Evolutionary conservation across 2,113 vertebrate species (phyloP).

Genomic region (Deroptyus accipitrinus): DNA sequence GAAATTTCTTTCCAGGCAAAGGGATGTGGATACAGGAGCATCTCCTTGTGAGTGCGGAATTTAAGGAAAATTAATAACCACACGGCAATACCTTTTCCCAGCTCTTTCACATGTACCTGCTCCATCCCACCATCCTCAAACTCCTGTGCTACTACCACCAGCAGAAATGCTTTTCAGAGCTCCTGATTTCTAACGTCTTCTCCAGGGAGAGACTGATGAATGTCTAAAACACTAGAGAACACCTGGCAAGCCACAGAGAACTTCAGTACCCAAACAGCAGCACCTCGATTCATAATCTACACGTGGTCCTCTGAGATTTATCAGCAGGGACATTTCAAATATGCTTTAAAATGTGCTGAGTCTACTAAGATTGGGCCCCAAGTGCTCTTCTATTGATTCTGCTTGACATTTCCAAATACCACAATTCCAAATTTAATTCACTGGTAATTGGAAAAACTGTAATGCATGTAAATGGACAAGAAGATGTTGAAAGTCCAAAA

Average conservation of each 20-base stretch:
- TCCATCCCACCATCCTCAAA: background rate
- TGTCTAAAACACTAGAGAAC: background rate
- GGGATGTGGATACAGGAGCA: background rate
- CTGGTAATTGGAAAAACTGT: conserved; percentile 70
- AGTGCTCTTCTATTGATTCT: conserved; percentile 72
- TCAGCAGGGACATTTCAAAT: conserved; percentile 55
- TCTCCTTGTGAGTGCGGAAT: background rate
- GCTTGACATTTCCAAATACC: conserved; percentile 74
- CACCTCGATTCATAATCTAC: background rate
- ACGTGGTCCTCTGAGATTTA: background rate
- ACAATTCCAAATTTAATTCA: conserved; percentile 73
- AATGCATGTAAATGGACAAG: conserved; percentile 70
- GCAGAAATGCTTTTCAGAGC: background rate
- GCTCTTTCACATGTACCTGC: background rate
- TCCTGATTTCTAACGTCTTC: background rate
- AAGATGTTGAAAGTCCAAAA: conserved; percentile 64
- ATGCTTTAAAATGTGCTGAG: conserved; percentile 61
- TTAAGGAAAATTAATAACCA: background rate
- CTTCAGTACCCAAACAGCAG: background rate
- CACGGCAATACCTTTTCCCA: background rate
- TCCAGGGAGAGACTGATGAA: background rate
- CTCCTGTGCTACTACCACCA: background rate
- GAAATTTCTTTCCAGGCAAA: background rate
- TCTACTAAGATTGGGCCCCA: conserved; percentile 62
- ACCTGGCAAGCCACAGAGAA: background rate